Conservation (phyloP, 2,113 vertebrate species). For the Elachura formosa region DNA sequence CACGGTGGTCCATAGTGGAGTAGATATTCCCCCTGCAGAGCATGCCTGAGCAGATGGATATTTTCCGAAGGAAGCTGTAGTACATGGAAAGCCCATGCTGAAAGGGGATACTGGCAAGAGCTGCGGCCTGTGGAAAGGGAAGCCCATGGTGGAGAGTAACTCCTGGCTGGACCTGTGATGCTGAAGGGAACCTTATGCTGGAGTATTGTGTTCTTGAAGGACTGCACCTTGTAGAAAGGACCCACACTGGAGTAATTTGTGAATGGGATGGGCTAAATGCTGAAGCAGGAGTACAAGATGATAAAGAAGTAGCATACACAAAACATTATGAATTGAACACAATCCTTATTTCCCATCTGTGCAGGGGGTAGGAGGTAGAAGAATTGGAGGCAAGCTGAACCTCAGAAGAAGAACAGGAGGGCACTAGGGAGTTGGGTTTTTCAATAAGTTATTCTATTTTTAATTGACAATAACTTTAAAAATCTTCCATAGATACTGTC, state of each 20-base stretch:
- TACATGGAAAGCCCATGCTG: not conserved
- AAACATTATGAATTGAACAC: not conserved
- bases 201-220: not conserved
- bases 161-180: not conserved
- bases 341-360: not conserved
- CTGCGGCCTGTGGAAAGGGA: not conserved
- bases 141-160: not conserved
- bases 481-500: not conserved
- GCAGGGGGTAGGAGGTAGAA: not conserved
- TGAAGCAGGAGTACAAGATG: not conserved
- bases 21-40: not conserved
- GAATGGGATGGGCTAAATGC: not conserved
- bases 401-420: not conserved
- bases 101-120: not conserved
- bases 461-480: not conserved
- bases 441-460: not conserved
- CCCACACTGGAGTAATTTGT: not conserved
- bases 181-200: not conserved
- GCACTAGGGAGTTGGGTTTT: fast-evolving
- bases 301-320: not conserved
- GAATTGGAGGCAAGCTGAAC: fast-evolving
- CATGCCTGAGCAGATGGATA: not conserved
- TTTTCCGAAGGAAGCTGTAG: not conserved
- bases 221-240: not conserved
- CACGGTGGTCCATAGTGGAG: fast-evolving